Percentiles rank a stretch among this genome's conserved stretches.
Conservation (phyloP, 2,888 invertebrate genomes). For the Lordiphosa andalusiaca region DNA sequence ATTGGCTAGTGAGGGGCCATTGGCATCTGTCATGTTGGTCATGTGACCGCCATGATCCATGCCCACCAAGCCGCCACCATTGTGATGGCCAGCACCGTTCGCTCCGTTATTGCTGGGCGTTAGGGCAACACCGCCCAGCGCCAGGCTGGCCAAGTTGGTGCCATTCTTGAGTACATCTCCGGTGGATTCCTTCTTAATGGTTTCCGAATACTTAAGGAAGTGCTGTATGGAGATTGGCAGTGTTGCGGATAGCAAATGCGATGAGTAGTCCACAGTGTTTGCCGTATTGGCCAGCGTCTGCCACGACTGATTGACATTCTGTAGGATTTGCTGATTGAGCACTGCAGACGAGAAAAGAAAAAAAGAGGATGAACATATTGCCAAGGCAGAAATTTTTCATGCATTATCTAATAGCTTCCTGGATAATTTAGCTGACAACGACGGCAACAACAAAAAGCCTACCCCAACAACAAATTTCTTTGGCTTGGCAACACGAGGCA, state of each 20-base stretch:
- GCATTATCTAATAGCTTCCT: constrained; percentile 66
- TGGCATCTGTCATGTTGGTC: constrained; percentile 75
- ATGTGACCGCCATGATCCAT: constrained; percentile 77
- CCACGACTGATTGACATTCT: constrained; percentile 81
- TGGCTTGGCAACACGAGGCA: constrained; percentile 43
- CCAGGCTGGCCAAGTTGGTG: constrained; percentile 79
- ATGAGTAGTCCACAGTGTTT: constrained; percentile 81
- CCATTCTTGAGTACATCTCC: constrained; percentile 80
- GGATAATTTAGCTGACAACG: constrained; percentile 39
- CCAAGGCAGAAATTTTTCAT: constrained; percentile 24
- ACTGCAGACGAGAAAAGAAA: constrained; percentile 52
- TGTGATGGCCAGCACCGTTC: constrained; percentile 66
- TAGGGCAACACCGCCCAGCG: constrained; percentile 77
- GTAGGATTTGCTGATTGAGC: constrained; percentile 80
- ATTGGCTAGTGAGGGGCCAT: constrained; percentile 53
- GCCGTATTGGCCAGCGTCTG: constrained; percentile 80
- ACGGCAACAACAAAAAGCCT: constrained; percentile 47
- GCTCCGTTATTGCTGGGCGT: constrained; percentile 72
- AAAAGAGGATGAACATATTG: constrained; percentile 5
- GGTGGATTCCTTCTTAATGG: constrained; percentile 81
- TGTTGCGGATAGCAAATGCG: constrained; percentile 80
- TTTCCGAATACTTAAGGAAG: constrained; percentile 81
- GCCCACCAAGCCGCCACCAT: constrained; percentile 73
- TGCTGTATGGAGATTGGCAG: constrained; percentile 81
- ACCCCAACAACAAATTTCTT: constrained; percentile 67